These are phyloP conservation scores for Melitaea cinxia DNA, from an alignment of 1,140 invertebrate genomes.

Conservation along the genomic window DNA sequence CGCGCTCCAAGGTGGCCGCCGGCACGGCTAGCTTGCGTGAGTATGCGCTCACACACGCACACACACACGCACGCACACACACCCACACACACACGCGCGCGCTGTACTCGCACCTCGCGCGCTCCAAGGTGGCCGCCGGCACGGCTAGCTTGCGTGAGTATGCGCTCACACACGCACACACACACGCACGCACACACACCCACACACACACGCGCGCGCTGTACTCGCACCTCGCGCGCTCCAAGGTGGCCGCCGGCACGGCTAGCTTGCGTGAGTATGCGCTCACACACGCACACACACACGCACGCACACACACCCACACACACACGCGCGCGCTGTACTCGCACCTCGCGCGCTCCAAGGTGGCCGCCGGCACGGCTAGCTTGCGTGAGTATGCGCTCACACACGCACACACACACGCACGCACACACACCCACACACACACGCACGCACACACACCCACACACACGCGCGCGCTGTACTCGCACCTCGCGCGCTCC, in stretches of 20 bases:
- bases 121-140: slow-evolving; percentile 87
- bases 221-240: slow-evolving; percentile 89
- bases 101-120: slow-evolving; percentile 89
- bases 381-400: slow-evolving; percentile 87
- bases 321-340: slow-evolving; percentile 90
- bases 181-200: too few species aligned
- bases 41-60: slow-evolving; percentile 58
- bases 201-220: slow-evolving; percentile 88
- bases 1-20: slow-evolving; percentile 86
- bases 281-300: neutral
- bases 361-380: slow-evolving; percentile 86
- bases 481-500: slow-evolving; percentile 88
- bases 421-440: too few species aligned
- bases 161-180: neutral
- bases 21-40: slow-evolving; percentile 89
- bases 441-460: too few species aligned
- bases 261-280: slow-evolving; percentile 89
- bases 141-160: slow-evolving; percentile 89
- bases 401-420: neutral
- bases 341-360: slow-evolving; percentile 88
- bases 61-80: too few species aligned
- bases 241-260: slow-evolving; percentile 86
- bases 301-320: too few species aligned
- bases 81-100: too few species aligned
- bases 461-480: slow-evolving; percentile 89